These are phyloP conservation scores for Pseudomyrmex pallidus DNA, from an alignment of 1,140 invertebrate species.

Conservation along the genomic window DNA sequence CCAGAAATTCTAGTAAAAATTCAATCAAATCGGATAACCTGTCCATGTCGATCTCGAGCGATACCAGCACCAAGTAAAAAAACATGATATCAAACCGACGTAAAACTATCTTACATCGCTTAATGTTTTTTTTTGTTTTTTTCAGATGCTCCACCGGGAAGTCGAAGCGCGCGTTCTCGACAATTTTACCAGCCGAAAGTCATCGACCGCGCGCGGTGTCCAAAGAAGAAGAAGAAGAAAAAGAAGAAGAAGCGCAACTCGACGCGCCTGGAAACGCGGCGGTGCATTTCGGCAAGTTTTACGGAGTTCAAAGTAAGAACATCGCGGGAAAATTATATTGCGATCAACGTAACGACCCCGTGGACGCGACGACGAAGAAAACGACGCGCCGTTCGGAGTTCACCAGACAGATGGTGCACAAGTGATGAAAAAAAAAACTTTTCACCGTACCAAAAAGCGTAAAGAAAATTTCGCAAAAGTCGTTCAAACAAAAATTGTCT, in stretches of 20 bases:
- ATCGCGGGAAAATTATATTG: slow-evolving; percentile 1
- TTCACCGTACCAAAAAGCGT: background rate
- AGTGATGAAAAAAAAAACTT: slow-evolving; percentile 58
- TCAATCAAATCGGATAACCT: slow-evolving; percentile 14
- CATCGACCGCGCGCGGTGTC: too few relatives aligned
- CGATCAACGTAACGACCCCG: slow-evolving; percentile 14
- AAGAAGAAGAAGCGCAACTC: too few relatives aligned
- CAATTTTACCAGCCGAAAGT: background rate
- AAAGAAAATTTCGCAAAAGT: background rate
- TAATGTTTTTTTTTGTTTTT: background rate
- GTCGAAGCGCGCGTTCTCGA: background rate
- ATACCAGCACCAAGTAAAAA: slow-evolving; percentile 49
- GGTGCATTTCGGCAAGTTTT: slow-evolving; percentile 73
- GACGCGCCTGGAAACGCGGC: slow-evolving; percentile 58
- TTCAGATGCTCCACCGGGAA: background rate
- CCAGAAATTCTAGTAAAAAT: slow-evolving; percentile 8
- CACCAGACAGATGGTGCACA: slow-evolving; percentile 74
- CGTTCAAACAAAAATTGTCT: background rate
- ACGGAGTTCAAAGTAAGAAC: slow-evolving; percentile 43
- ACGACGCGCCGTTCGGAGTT: slow-evolving; percentile 59
- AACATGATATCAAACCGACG: slow-evolving; percentile 5
- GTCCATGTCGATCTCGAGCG: slow-evolving; percentile 15
- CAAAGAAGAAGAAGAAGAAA: background rate
- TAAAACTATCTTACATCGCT: too few relatives aligned
- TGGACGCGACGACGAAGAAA: background rate